These are phyloP conservation scores for Lamprologus speciosus DNA, from an alignment of 2,113 vertebrate species.

Conservation along the genomic window DNA sequence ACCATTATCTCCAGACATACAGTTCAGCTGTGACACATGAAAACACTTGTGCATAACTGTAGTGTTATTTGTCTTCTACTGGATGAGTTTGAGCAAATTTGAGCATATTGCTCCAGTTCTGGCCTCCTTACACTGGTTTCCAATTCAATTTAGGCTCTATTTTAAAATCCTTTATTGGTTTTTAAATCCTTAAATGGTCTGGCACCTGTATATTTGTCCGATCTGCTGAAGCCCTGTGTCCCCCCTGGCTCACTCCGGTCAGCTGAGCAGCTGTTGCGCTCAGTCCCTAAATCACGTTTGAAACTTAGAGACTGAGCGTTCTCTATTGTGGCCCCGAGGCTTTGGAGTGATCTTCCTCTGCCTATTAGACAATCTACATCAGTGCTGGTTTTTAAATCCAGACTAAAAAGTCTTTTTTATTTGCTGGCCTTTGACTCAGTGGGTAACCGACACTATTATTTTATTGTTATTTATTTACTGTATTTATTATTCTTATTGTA, in stretches of 20 bases:
- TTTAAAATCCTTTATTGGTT: neutral
- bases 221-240: accelerated
- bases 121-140: accelerated
- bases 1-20: accelerated
- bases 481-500: neutral
- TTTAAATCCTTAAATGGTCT: neutral
- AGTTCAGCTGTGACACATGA: neutral
- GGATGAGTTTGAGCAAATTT: accelerated
- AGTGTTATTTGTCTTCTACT: neutral
- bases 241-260: neutral
- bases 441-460: accelerated
- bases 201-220: neutral
- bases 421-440: neutral
- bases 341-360: neutral
- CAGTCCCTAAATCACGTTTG: accelerated
- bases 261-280: neutral
- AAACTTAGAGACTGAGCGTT: accelerated
- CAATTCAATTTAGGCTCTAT: accelerated
- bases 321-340: accelerated
- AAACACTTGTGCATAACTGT: neutral
- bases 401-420: neutral
- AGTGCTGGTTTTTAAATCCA: neutral
- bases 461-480: neutral
- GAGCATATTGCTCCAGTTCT: neutral
- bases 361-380: neutral